Evolutionary conservation across 2,888 invertebrate genomes (phyloP), one percentile per base, ranked within the genome.

Genomic region (Blastobasis adustella): DNA sequence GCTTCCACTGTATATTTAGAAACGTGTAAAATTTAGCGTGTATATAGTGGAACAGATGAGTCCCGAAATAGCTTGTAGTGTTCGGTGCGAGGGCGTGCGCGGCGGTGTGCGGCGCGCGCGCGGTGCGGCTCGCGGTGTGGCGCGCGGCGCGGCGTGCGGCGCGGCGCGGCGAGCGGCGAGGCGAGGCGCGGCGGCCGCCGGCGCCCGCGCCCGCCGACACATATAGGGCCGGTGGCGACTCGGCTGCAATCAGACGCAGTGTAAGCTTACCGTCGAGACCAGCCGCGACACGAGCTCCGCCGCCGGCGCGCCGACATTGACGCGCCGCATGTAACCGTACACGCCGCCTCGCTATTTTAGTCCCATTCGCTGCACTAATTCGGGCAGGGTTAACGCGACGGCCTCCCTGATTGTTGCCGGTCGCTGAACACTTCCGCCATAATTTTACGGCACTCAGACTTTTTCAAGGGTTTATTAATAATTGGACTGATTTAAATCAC

Each of bases 321-420:
- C 82, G 86, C 81, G 78, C 79, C 79, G 77, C 67, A 73, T 88
- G 88, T 86, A 88, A 87, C 83, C 78, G 85, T 86, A 88, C 81
- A 85, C 88, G 86, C 83, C 79, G 79, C 73, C 76, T 76, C 73
- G 83, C 87, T 87, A 87, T 88, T 88, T 86, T 76, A 69, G 85
- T 82, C 84, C 74, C 83, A 81, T 79, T 73, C 85, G 83, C 83
- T 86, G 86, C 86, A 86, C 87, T 87, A 87, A 86, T 82, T 86
- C 87, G 87, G 87, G 86, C 86, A 85, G 87, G 86, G 86, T 88
- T 88, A 86, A 77, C 83, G 81, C 80, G 79, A 77, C 76, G 82
- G 82, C 85, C 82, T 85, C 82, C 74, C 73, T 69, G 73, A 74
- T 66, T 77, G 76, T 73, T 69, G 74, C 66, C 71, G 75, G 69